Evolutionary conservation across 1,140 invertebrate species (phyloP).

Genomic region (Drosophila lacertosa): DNA sequence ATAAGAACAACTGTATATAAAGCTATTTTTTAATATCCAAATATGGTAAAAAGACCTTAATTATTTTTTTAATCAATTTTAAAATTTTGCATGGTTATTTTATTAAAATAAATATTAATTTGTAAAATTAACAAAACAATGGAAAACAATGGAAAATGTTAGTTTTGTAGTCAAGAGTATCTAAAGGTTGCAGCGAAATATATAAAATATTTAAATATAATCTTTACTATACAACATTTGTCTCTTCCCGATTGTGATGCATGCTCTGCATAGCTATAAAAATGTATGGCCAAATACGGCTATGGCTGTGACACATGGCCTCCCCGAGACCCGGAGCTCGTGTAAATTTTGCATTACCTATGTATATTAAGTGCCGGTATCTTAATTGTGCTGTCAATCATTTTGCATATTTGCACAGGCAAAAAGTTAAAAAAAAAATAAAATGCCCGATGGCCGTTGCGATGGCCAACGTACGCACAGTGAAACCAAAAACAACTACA

Average conservation of each 20-base stretch:
- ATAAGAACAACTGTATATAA: no score
- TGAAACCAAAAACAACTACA: conserved; percentile 11
- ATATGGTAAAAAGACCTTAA: no score
- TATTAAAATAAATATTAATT: no score
- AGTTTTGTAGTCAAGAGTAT: background rate
- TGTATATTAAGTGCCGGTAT: conserved; percentile 24
- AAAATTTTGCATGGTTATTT: no score
- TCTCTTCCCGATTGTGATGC: background rate
- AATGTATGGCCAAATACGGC: conserved; percentile 56
- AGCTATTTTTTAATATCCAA: no score
- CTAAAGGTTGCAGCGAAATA: background rate
- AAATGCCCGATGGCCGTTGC: conserved; percentile 45
- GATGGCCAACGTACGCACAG: conserved; percentile 39
- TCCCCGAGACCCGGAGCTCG: background rate
- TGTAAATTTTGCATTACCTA: conserved; percentile 22
- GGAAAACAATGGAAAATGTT: no score
- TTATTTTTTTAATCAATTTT: no score
- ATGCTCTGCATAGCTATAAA: conserved; percentile 16
- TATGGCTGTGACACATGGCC: conserved; percentile 39
- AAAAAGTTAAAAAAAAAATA: conserved; percentile 40
- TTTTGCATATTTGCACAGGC: conserved; percentile 75
- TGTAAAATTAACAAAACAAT: background rate
- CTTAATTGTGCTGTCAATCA: conserved; percentile 81
- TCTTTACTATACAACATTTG: background rate
- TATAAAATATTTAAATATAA: background rate